Conservation (phyloP, 2,797 vertebrate genomes). For the Cyclura pinguis region DNA sequence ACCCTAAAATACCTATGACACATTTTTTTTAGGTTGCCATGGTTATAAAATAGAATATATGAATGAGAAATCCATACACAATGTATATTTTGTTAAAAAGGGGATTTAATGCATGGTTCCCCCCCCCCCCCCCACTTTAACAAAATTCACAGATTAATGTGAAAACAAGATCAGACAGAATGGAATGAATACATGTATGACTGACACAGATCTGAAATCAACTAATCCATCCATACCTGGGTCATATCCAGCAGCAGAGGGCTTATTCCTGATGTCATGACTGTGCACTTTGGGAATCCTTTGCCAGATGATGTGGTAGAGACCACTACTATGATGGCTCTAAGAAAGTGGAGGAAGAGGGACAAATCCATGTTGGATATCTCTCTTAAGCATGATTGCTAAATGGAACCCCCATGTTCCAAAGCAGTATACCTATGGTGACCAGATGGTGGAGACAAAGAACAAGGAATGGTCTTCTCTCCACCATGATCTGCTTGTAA, state of each 20-base stretch:
- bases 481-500: not conserved
- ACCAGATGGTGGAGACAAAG: constrained; percentile 39
- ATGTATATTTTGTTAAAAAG: not conserved
- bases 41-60: not conserved
- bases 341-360: not conserved
- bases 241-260: not conserved
- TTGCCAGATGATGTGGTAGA: not conserved
- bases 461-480: not conserved
- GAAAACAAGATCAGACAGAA: not conserved
- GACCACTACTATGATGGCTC: not conserved
- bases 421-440: constrained; percentile 7
- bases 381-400: not conserved
- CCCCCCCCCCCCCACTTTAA: no score
- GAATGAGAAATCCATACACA: not conserved
- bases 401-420: not conserved
- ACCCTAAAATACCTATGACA: no score
- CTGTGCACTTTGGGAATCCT: not conserved
- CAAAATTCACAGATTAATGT: not conserved
- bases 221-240: not conserved
- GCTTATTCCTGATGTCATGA: not conserved
- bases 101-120: not conserved
- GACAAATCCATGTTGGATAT: not conserved
- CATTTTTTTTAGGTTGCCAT: not conserved
- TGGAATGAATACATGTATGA: not conserved
- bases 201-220: not conserved